Base-by-base conservation (phyloP, 2,113 vertebrate genomes). In the Ursus arctos region DNA sequence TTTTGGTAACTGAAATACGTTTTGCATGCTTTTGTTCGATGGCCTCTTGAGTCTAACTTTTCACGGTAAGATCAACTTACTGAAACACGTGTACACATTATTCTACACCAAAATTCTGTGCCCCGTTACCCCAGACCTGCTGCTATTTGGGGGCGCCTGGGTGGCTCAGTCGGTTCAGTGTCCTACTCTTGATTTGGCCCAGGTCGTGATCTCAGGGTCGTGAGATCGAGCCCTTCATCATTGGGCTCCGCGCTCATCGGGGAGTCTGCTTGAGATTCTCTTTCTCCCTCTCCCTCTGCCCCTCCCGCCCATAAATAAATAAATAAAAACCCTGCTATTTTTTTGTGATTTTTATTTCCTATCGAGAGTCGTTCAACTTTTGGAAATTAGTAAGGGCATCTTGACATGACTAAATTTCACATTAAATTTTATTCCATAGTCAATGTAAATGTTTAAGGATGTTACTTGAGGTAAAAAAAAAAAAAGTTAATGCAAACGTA, bases 321-420 rank as follows among this genome's bases (percentile, higher is more conserved):
- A 69, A n/a, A 21, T 31, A 69, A n/a, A 69, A 69, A 83, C 26
- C 65, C 18, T 76, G 36, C 43, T 93, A 9, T 80, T 53, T 77
- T 61, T 47, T 92, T 90, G 21, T 76, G 74, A 59, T 83, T 93
- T 92, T 92, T 57, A 55, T 67, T 97, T 90, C 55, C 69, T 96
- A 0, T 57, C 84, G 28, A 86, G 47, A 88, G 57, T 91, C 74
- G 9, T 72, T 83, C 51, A 86, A 31, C 71, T 63, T 96, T 95
- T 72, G 33, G 59, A 96, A 86, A 76, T 85, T 69, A 49, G 72
- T 72, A 79, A 61, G 67, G 49, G 28, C 31, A n/a, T 95, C 71
- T 86, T 94, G 82, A 79, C 36, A 93, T n/a, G 18, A 36, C 4
- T 69, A 19, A 40, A 91, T 67, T 94, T 84, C 31, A 65, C 19